A percentile compares a stretch with the other conserved stretches of the same genome.
phyloP scores from a whole-genome alignment of 2,797 vertebrate species.

The Sebastes taczanowskii region DNA sequence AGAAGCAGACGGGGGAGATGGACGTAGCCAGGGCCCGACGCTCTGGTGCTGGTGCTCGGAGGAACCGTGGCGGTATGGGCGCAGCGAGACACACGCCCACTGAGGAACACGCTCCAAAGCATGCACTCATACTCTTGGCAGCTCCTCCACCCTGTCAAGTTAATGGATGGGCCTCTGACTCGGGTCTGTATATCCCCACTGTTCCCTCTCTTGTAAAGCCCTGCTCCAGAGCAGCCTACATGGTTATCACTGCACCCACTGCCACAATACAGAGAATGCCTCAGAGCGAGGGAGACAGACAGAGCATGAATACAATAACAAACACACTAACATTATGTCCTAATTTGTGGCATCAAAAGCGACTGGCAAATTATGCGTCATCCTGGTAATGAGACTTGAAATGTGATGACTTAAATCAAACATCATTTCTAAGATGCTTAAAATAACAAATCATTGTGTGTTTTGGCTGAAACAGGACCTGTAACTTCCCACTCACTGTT shows the following conservation, averaged over 20 bases:
- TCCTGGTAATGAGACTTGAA: constrained; percentile 4
- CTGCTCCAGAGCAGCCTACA: constrained; percentile 65
- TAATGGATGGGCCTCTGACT: constrained; percentile 81
- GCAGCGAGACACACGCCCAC: constrained; percentile 66
- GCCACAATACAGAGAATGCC: constrained; percentile 52
- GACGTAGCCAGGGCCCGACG: constrained; percentile 50
- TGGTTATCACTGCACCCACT: constrained; percentile 69
- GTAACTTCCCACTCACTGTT: neutral
- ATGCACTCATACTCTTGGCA: constrained; percentile 80
- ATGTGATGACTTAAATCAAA: constrained; percentile 1
- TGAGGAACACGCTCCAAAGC: constrained; percentile 73
- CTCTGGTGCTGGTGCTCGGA: constrained; percentile 59
- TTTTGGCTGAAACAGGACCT: constrained; percentile 6
- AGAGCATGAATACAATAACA: constrained; percentile 40
- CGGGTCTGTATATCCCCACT: constrained; percentile 76
- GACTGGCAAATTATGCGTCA: neutral
- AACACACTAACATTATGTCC: constrained; percentile 44
- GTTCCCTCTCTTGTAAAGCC: constrained; percentile 77
- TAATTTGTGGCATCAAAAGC: constrained; percentile 24
- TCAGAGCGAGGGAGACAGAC: constrained; percentile 36
- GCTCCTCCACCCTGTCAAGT: constrained; percentile 77
- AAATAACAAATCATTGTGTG: constrained; percentile 26
- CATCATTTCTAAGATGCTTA: constrained; percentile 8
- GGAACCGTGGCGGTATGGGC: constrained; percentile 58
- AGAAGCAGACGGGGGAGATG: constrained; percentile 49